Evolutionary conservation across 2,113 vertebrate species (phyloP).

Genomic region (Peromyscus maniculatus): DNA sequence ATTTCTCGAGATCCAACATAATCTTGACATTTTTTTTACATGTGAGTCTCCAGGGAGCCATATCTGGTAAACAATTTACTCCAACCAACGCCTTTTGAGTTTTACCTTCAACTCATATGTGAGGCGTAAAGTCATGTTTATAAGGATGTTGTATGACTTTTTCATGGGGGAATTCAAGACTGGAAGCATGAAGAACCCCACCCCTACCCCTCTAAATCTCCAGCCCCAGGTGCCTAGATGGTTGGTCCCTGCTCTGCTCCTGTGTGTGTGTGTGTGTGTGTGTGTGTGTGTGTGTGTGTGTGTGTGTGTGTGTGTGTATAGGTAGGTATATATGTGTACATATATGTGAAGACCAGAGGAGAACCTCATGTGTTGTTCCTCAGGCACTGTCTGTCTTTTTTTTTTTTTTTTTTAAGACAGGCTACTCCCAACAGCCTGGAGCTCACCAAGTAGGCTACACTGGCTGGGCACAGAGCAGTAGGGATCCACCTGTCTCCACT

Average conservation of each 20-base stretch:
- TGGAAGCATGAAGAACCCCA: background rate
- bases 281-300: background rate
- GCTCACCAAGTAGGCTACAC: background rate
- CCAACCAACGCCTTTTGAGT: background rate
- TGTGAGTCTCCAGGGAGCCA: background rate
- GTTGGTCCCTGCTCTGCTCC: background rate
- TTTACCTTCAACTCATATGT: background rate
- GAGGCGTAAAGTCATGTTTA: background rate
- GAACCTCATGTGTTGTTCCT: background rate
- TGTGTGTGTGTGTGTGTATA: background rate
- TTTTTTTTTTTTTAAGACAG: background rate
- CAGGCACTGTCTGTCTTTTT: background rate
- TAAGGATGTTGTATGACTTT: background rate
- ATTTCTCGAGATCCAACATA: conserved; percentile 47
- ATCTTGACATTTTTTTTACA: conserved; percentile 43
- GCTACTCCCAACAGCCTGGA: background rate
- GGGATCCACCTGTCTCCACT: background rate
- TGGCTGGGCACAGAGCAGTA: background rate
- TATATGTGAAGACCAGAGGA: background rate
- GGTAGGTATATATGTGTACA: too few relatives aligned
- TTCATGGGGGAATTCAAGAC: background rate
- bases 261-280: background rate
- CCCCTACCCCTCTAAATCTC: fast-evolving
- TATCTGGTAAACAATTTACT: background rate
- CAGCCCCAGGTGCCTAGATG: background rate